Percentiles rank a stretch among this genome's conserved stretches.
Conservation (phyloP, 2,888 invertebrate genomes). For the Rotaria socialis region DNA sequence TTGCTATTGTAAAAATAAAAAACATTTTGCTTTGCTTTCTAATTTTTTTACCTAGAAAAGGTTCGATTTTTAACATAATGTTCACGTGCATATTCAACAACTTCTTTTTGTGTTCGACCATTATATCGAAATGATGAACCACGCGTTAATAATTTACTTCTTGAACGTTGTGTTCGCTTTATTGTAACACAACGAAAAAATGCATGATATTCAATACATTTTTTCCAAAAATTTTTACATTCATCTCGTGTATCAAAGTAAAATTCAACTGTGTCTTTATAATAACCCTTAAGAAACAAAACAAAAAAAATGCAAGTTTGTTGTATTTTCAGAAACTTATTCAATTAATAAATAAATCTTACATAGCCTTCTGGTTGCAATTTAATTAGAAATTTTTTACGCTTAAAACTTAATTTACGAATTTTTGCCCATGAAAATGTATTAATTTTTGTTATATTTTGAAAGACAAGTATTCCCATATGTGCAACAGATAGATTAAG, state of each 20-base stretch:
- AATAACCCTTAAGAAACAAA: constrained; percentile 62
- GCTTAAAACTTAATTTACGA: constrained; percentile 93
- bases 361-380: constrained; percentile 77
- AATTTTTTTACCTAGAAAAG: constrained; percentile 32
- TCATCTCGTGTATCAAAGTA: constrained; percentile 91
- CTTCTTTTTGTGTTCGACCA: constrained; percentile 96
- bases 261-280: constrained; percentile 91
- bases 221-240: constrained; percentile 97
- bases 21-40: too few relatives aligned
- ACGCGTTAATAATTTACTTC: constrained; percentile 40
- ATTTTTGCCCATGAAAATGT: constrained; percentile 99
- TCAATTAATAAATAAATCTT: neutral
- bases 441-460: constrained; percentile 90
- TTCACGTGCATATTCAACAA: constrained; percentile 94
- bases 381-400: constrained; percentile 93
- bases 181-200: constrained; percentile 80
- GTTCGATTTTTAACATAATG: constrained; percentile 85
- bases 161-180: constrained; percentile 35
- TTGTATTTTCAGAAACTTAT: too few relatives aligned
- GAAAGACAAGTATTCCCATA: constrained; percentile 94
- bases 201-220: constrained; percentile 94
- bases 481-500: constrained; percentile 91
- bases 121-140: constrained; percentile 72
- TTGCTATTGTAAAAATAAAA: neutral
- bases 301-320: neutral